A percentile compares a stretch with the other conserved stretches of the same genome.
Conservation (phyloP, 2,888 invertebrate genomes). For the Glyphotaelius pellucidus region DNA sequence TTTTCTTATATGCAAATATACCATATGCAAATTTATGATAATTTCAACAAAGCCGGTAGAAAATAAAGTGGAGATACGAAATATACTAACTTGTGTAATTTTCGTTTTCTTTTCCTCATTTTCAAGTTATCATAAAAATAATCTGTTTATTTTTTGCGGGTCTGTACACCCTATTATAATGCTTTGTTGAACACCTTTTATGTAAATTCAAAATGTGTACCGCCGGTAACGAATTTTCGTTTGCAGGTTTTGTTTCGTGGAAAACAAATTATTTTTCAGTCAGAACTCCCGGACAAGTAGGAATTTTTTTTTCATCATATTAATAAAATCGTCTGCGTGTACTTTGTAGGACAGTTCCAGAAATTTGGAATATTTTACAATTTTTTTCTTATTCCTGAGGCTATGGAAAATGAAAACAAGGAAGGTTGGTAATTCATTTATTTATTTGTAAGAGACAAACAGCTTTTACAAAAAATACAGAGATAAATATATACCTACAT, state of each 20-base stretch:
- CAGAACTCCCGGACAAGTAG: neutral
- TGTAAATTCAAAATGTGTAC: neutral
- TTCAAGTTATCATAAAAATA: neutral
- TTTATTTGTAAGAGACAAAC: too few species aligned
- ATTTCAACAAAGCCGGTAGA: neutral
- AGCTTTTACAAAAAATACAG: too few species aligned
- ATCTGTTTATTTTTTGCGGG: neutral
- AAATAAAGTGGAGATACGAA: neutral
- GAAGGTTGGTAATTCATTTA: too few species aligned
- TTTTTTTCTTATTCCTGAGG: too few species aligned
- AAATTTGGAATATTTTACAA: neutral
- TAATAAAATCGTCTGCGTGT: neutral
- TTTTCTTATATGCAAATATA: neutral
- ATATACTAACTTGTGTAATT: neutral
- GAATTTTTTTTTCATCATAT: neutral
- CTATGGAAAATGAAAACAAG: too few species aligned
- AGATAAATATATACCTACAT: too few species aligned
- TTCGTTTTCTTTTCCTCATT: neutral
- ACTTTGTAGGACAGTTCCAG: neutral
- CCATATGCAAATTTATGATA: neutral
- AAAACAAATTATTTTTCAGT: neutral
- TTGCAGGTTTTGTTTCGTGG: neutral
- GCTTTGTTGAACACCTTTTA: constrained; percentile 2
- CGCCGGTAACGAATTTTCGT: neutral
- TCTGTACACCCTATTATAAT: neutral